These are phyloP conservation scores for Phycodurus eques DNA, from an alignment of 2,113 vertebrate genomes.

Conservation along the genomic window DNA sequence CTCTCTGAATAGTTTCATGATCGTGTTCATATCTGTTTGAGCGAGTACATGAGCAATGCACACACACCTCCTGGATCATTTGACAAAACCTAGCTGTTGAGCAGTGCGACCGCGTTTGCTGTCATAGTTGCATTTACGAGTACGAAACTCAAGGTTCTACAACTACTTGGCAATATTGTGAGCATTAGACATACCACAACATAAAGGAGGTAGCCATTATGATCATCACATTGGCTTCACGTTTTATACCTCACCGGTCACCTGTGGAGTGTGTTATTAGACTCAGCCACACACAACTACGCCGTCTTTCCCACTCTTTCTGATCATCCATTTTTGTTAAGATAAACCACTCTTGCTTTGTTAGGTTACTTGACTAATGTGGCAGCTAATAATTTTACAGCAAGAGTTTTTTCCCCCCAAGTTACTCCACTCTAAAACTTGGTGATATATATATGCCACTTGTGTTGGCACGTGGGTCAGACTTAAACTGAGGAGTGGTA, in stretches of 20 bases:
- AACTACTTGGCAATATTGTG: slow-evolving; percentile 8
- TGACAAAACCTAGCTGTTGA: slow-evolving; percentile 10
- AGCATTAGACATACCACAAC: slow-evolving; percentile 19
- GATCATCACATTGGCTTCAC: slow-evolving; percentile 27
- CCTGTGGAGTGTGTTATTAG: slow-evolving; percentile 39
- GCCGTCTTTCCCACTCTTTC: slow-evolving; percentile 16
- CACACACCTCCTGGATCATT: slow-evolving; percentile 32
- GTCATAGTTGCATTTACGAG: slow-evolving; percentile 19
- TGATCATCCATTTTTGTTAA: slow-evolving; percentile 21
- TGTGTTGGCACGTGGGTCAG: slow-evolving; percentile 35
- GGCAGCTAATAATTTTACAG: background rate
- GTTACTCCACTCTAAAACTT: background rate
- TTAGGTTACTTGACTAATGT: background rate
- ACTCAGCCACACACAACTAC: slow-evolving; percentile 29
- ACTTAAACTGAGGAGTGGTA: slow-evolving; percentile 49
- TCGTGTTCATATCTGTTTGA: slow-evolving; percentile 28
- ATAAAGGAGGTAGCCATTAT: slow-evolving; percentile 24
- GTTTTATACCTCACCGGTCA: slow-evolving; percentile 38
- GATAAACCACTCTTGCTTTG: slow-evolving; percentile 4
- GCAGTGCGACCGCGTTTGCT: slow-evolving; percentile 19
- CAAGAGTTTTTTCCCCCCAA: background rate
- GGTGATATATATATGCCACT: background rate
- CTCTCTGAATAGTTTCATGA: slow-evolving; percentile 14
- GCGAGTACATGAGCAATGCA: slow-evolving; percentile 20
- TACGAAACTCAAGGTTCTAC: slow-evolving; percentile 11